Percentiles rank a stretch among this genome's conserved stretches.
phyloP scores from a whole-genome alignment of 2,797 vertebrate species.

The Sphenodon punctatus region DNA sequence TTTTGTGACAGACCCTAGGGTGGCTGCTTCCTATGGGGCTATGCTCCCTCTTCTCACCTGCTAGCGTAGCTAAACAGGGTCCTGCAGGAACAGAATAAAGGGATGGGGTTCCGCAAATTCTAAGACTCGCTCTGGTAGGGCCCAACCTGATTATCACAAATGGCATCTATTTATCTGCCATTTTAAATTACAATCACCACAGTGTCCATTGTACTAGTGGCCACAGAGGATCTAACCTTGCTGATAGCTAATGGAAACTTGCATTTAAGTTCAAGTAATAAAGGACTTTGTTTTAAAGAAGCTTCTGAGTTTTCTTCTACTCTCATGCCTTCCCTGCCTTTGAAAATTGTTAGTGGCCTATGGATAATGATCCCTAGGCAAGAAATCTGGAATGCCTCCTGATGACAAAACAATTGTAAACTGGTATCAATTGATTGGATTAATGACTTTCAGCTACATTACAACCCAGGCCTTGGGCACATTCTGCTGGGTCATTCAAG shows the following conservation, averaged over 20 bases:
- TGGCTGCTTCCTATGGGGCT: too few relatives aligned
- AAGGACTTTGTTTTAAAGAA: neutral
- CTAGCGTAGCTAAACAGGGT: too few relatives aligned
- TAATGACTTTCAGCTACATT: neutral
- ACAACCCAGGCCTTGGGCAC: neutral
- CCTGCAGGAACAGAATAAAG: too few relatives aligned
- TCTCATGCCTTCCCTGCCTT: neutral
- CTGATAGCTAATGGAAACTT: neutral
- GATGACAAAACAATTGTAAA: neutral
- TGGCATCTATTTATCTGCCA: neutral
- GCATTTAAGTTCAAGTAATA: neutral
- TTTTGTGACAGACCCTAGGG: too few relatives aligned
- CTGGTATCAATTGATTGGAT: neutral
- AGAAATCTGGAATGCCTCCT: neutral
- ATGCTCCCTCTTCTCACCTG: too few relatives aligned
- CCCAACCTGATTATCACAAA: neutral
- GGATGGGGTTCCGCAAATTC: too few relatives aligned
- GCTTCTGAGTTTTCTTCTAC: neutral
- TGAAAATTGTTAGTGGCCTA: neutral
- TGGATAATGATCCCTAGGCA: neutral
- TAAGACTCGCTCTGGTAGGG: too few relatives aligned
- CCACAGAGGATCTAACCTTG: neutral
- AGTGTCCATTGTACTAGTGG: accelerated
- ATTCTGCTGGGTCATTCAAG: neutral
- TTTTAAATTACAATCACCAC: neutral